Evolutionary conservation across 2,113 vertebrate species (phyloP).

Genomic region (Carettochelys insculpta): DNA sequence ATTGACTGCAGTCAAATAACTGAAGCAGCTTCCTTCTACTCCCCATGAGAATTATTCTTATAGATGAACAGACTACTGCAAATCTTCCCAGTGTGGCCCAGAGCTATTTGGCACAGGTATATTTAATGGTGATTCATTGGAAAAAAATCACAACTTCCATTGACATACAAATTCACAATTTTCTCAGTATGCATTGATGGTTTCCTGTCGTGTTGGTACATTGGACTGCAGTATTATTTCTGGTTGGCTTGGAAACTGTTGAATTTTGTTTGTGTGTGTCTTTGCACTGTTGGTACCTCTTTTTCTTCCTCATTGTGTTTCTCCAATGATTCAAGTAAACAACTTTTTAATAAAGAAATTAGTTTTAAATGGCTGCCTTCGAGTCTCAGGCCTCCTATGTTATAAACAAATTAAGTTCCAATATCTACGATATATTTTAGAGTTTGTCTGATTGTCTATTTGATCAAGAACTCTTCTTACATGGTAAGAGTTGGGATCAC

Average conservation of each 20-base stretch:
- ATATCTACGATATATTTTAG: too few relatives aligned
- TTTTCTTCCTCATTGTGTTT: neutral
- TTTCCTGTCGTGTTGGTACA: neutral
- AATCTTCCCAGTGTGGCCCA: neutral
- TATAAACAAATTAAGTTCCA: neutral
- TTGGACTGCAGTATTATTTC: neutral
- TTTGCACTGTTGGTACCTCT: neutral
- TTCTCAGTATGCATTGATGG: rapidly evolving
- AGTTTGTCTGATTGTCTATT: too few relatives aligned
- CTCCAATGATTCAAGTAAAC: neutral
- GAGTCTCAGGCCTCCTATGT: neutral
- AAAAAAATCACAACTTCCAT: neutral
- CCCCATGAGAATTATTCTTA: neutral
- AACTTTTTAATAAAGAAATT: neutral
- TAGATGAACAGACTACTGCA: neutral
- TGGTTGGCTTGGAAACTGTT: rapidly evolving
- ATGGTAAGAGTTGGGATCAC: too few relatives aligned
- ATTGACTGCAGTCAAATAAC: neutral
- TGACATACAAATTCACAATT: too few relatives aligned
- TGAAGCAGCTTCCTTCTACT: neutral
- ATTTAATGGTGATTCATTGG: neutral
- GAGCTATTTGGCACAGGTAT: neutral
- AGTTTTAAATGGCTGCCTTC: neutral
- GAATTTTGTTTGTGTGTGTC: rapidly evolving
- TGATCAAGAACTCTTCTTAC: too few relatives aligned